Percentiles rank a stretch among this genome's conserved stretches.
phyloP scores from a whole-genome alignment of 2,888 invertebrate genomes.

The Clostera curtula region DNA sequence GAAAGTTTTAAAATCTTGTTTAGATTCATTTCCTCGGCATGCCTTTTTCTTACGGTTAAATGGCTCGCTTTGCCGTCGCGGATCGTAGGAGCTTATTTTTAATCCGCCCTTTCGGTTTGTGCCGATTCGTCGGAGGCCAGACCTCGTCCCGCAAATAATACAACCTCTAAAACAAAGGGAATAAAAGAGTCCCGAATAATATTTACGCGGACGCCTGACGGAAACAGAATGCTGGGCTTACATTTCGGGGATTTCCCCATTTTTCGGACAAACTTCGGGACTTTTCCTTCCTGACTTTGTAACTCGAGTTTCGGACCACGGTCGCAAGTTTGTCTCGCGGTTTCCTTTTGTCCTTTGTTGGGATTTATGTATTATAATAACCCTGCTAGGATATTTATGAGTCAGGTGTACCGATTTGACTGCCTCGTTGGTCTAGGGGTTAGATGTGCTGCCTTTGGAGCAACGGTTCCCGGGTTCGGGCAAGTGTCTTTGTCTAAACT shows the following conservation, averaged over 20 bases:
- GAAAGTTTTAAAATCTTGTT: conserved; percentile 57
- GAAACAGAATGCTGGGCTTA: conserved; percentile 56
- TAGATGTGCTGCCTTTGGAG: no score
- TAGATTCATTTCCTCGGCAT: conserved; percentile 39
- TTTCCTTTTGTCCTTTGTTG: conserved; percentile 51
- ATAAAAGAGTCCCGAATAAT: conserved; percentile 64
- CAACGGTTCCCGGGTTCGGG: no score
- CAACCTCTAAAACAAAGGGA: conserved; percentile 60
- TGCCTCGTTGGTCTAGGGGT: conserved; percentile 31
- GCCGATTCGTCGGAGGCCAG: conserved; percentile 23
- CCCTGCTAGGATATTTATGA: conserved; percentile 44
- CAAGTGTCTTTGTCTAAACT: no score
- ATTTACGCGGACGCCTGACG: conserved; percentile 54
- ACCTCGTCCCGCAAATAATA: conserved; percentile 52
- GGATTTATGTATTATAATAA: conserved; percentile 53
- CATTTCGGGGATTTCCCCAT: conserved; percentile 55
- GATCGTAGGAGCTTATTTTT: conserved; percentile 26
- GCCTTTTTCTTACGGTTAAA: conserved; percentile 25
- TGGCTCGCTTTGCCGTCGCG: conserved; percentile 26
- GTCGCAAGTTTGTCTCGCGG: conserved; percentile 48
- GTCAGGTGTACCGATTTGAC: conserved; percentile 41
- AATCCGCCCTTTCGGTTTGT: conserved; percentile 13
- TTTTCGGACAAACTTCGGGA: conserved; percentile 53
- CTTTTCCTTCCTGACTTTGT: conserved; percentile 63
- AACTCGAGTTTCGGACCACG: conserved; percentile 50